Evolutionary conservation across 2,797 vertebrate species (phyloP).

Genomic region (Aeoliscus strigatus): DNA sequence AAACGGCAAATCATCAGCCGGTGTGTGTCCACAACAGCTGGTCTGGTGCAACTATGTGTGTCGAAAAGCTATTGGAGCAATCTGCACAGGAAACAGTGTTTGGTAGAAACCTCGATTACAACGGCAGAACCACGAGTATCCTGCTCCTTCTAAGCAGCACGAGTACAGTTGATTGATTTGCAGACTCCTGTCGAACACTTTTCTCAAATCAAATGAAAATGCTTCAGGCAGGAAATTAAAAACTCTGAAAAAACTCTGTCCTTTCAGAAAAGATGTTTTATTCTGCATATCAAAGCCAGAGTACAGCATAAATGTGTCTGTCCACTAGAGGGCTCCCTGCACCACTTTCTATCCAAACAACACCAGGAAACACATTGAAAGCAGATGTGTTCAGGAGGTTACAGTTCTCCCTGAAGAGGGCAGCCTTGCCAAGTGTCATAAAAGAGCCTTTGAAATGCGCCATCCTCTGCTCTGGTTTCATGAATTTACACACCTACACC

Average conservation of each 20-base stretch:
- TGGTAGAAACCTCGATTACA: conserved; percentile 7
- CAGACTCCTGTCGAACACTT: too few species aligned
- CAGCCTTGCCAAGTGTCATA: conserved; percentile 49
- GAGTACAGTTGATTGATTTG: too few species aligned
- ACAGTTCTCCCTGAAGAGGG: conserved; percentile 53
- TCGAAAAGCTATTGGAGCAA: conserved; percentile 10
- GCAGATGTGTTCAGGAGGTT: conserved; percentile 37
- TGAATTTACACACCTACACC: conserved; percentile 20
- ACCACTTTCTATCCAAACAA: conserved; percentile 21
- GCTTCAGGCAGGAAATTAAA: conserved; percentile 7
- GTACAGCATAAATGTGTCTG: neutral
- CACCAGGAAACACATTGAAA: conserved; percentile 15
- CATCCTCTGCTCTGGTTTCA: conserved; percentile 29
- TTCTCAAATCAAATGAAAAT: conserved; percentile 33
- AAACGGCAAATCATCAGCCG: conserved; percentile 48
- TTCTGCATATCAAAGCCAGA: too few species aligned
- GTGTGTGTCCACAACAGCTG: conserved; percentile 42
- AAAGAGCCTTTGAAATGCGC: conserved; percentile 32
- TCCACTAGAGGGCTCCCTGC: conserved; percentile 67
- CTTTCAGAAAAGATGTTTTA: too few species aligned
- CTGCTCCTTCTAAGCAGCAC: conserved; percentile 4
- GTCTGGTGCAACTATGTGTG: conserved; percentile 3
- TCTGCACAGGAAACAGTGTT: conserved; percentile 17
- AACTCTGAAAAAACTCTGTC: too few species aligned
- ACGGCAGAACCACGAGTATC: neutral